Evolutionary conservation across 2,113 vertebrate species (phyloP), one percentile per base, ranked within the genome.

Genomic region (Diadophis punctatus): DNA sequence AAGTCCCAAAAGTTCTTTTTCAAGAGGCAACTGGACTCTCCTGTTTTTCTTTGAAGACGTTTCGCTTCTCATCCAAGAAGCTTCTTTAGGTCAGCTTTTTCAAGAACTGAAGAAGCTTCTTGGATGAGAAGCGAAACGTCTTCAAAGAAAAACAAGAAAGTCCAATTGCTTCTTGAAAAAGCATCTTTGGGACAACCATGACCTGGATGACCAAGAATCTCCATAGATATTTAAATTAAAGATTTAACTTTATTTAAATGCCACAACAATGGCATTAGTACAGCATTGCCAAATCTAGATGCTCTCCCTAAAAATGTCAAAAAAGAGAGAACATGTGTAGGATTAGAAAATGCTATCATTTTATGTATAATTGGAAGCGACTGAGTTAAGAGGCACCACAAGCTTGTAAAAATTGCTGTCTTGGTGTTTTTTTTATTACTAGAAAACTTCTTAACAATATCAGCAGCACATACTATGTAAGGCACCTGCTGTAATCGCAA

Each of bases 401-500:
- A 86, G 5, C 58, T 55, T 95, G 23, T 91, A 91, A 87, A 93
- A 87, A 58, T 39, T 23, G 27, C 85, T n/a, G 27, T 23, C 11
- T 93, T 95, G 43, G 3, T 46, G 87, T 93, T 16, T 86, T 89
- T 90, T 22, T 92, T 85, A 91, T 74, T 93, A 85, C 10, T 87
- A 46, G 94, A 27, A 18, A 90, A 90, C 14, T 92, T 84, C 43
- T 93, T 95, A 92, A 93, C 58, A 91, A 91, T 92, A 68, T 51
- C n/a, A 93, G 88, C 74, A 93, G 23, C 90, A 53, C 39, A 46
- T 14, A 85, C 48, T 86, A 74, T 48, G 52, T 87, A 53, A 89
- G 39, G 39, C 6, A 91, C 91, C 86, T 90, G 52, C 88, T 92
- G 51, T 43, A 91, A 88, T 63, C 3, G 52, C 39, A 56, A 43